A percentile compares a stretch with the other conserved stretches of the same genome.
Evolutionary conservation across 2,888 invertebrate genomes (phyloP).

Genomic region (Ophion costatus): DNA sequence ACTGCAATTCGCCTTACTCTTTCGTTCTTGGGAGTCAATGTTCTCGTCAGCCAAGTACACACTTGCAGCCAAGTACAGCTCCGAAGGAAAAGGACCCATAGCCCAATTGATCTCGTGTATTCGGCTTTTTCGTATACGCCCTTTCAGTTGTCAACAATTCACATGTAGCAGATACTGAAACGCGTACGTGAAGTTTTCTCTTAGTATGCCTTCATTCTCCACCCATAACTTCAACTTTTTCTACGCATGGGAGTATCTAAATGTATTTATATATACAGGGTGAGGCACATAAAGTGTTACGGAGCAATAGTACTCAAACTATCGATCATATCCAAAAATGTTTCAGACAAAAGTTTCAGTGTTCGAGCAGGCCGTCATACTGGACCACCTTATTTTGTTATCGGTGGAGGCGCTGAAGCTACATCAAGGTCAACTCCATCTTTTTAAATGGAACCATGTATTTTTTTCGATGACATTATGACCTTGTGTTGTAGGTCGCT

Average conservation of each 20-base stretch:
- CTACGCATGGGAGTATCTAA: not conserved
- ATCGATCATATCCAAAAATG: too few species aligned
- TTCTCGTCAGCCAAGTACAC: conserved; percentile 16
- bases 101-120: not conserved
- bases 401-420: too few species aligned
- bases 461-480: too few species aligned
- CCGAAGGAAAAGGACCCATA: conserved; percentile 17
- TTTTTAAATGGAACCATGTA: too few species aligned
- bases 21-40: conserved; percentile 39
- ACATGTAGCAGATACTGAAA: conserved; percentile 3
- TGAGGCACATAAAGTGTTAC: too few species aligned
- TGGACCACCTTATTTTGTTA: too few species aligned
- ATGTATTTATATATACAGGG: not conserved
- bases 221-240: not conserved
- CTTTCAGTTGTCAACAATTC: not conserved
- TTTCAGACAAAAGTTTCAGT: too few species aligned
- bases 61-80: not conserved
- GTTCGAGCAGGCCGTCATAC: too few species aligned
- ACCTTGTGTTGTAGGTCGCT: too few species aligned
- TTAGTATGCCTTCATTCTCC: not conserved
- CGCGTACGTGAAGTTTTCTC: not conserved
- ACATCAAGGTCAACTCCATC: too few species aligned
- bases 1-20: conserved; percentile 53
- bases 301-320: too few species aligned
- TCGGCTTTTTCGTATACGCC: not conserved